phyloP scores from a whole-genome alignment of 1,140 invertebrate genomes.

The Euura lappo region DNA sequence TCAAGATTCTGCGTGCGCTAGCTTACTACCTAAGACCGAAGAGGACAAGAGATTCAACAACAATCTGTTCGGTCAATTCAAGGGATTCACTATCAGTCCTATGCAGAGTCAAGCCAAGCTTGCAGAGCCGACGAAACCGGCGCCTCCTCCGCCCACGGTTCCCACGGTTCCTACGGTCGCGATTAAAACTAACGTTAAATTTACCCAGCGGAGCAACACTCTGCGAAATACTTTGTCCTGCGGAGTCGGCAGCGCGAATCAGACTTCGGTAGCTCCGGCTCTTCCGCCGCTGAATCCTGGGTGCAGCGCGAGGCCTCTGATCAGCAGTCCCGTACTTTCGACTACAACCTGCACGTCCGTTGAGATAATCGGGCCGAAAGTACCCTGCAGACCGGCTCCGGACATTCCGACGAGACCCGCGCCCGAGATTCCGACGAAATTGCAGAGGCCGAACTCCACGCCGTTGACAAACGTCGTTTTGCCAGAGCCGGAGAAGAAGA shows the following conservation, averaged over 20 bases:
- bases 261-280: conserved; percentile 57
- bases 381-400: conserved; percentile 61
- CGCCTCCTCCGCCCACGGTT: conserved; percentile 59
- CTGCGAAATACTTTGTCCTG: conserved; percentile 29
- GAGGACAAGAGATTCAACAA: conserved; percentile 59
- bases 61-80: conserved; percentile 82
- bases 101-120: conserved; percentile 58
- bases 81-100: conserved; percentile 80
- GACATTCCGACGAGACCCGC: too few relatives aligned
- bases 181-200: conserved; percentile 51
- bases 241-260: conserved; percentile 53
- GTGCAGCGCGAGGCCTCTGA: conserved; percentile 71
- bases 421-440: too few relatives aligned
- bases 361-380: conserved; percentile 67
- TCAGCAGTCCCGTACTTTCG: conserved; percentile 80
- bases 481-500: conserved; percentile 52
- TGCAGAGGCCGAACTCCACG: conserved; percentile 40
- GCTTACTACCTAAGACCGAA: conserved; percentile 62
- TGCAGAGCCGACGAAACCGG: conserved; percentile 50
- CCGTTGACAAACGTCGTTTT: conserved; percentile 30
- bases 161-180: conserved; percentile 48
- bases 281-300: conserved; percentile 66
- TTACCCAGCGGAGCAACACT: conserved; percentile 37
- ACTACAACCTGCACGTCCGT: conserved; percentile 79
- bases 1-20: conserved; percentile 56